Evolutionary conservation across 2,888 invertebrate genomes (phyloP).

Genomic region (Meliscaeva auricollis): DNA sequence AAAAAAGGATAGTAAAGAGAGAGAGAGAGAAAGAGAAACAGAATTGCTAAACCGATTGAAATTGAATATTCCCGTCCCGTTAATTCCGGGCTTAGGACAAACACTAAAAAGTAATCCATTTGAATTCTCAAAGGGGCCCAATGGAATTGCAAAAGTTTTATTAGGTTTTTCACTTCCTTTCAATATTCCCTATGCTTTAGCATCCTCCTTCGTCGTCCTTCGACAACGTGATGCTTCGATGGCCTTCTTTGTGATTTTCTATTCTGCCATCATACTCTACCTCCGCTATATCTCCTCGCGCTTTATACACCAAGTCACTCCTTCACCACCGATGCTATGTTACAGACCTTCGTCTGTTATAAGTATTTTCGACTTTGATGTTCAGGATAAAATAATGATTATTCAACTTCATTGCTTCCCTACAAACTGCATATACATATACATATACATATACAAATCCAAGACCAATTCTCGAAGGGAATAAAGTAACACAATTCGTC

Average conservation of each 20-base stretch:
- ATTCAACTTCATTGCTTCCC: constrained; percentile 71
- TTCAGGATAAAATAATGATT: constrained; percentile 70
- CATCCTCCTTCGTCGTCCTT: constrained; percentile 22
- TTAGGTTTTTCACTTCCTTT: constrained; percentile 76
- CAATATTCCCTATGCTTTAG: constrained; percentile 46
- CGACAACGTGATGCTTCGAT: constrained; percentile 24
- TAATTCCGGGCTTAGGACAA: constrained; percentile 75
- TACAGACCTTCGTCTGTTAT: not conserved
- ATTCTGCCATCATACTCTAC: not conserved
- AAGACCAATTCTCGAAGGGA: not conserved
- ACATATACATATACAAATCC: not conserved
- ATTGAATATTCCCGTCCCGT: constrained; percentile 75
- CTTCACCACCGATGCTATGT: not conserved
- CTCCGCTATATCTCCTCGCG: no score
- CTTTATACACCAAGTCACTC: not conserved
- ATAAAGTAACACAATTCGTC: constrained; percentile 2
- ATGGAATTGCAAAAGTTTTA: constrained; percentile 74
- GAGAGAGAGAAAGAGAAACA: constrained; percentile 1
- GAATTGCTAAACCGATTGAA: constrained; percentile 69
- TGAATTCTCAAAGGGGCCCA: constrained; percentile 72
- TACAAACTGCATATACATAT: constrained; percentile 7
- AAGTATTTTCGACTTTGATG: constrained; percentile 63
- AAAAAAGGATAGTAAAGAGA: constrained; percentile 1
- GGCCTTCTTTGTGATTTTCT: constrained; percentile 27
- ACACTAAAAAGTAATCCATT: constrained; percentile 76